Evolutionary conservation across 1,140 invertebrate species (phyloP).

Genomic region (Catajapyx aquilonaris): DNA sequence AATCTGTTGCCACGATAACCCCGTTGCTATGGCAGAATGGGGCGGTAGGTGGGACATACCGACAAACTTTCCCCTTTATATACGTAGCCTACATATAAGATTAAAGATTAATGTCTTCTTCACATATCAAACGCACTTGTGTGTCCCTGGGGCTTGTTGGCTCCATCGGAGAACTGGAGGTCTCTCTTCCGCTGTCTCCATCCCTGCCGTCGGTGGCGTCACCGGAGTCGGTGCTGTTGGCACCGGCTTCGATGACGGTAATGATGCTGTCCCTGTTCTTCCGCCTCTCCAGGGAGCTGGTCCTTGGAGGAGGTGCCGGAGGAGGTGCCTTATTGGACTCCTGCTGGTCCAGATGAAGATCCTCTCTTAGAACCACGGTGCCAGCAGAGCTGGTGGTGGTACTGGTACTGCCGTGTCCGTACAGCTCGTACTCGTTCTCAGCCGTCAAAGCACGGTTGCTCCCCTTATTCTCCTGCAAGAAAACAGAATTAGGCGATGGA

Average conservation of each 20-base stretch:
- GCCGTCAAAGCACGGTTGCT: slow-evolving; percentile 22
- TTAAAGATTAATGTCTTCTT: no score
- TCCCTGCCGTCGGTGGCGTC: slow-evolving; percentile 21
- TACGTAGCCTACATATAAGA: no score
- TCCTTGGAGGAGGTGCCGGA: slow-evolving; percentile 12
- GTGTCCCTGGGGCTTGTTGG: slow-evolving; percentile 38
- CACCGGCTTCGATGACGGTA: slow-evolving; percentile 14
- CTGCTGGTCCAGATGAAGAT: no score
- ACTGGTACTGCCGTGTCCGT: slow-evolving; percentile 67
- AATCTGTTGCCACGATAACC: no score
- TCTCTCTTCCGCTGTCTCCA: slow-evolving; percentile 53
- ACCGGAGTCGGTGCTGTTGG: background rate
- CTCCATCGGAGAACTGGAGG: slow-evolving; percentile 55
- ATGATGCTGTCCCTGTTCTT: slow-evolving; percentile 14
- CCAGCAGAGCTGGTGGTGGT: slow-evolving; percentile 75
- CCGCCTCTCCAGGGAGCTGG: slow-evolving; percentile 14
- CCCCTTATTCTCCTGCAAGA: slow-evolving; percentile 4
- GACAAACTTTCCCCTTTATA: no score
- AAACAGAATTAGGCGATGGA: slow-evolving; percentile 15
- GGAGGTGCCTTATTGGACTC: background rate
- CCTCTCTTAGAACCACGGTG: slow-evolving; percentile 50
- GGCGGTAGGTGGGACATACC: no score
- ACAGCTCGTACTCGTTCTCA: slow-evolving; percentile 73
- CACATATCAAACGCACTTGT: slow-evolving; percentile 5
- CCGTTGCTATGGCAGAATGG: no score